A percentile compares a stretch with the other conserved stretches of the same genome.
Evolutionary conservation across 2,797 vertebrate genomes (phyloP).

Genomic region (Esox masquinongy): DNA sequence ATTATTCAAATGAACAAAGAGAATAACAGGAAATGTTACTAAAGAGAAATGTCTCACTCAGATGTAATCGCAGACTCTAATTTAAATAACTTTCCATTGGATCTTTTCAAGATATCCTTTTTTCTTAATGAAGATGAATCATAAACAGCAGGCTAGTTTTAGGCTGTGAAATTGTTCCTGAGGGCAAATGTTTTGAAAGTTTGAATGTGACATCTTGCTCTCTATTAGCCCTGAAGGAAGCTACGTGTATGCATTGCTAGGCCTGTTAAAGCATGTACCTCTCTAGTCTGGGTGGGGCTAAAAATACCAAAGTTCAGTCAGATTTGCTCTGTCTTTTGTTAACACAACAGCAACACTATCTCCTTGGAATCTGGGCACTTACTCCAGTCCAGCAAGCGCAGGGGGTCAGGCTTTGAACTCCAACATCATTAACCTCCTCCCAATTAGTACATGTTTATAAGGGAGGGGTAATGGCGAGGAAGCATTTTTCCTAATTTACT

Average conservation of each 20-base stretch:
- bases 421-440: background rate
- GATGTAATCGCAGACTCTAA: background rate
- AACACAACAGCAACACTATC: constrained; percentile 56
- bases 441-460: background rate
- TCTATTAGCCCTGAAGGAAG: constrained; percentile 10
- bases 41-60: background rate
- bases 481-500: background rate
- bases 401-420: constrained; percentile 27
- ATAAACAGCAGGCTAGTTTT: background rate
- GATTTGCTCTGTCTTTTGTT: constrained; percentile 25
- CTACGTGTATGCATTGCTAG: background rate
- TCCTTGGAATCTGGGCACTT: constrained; percentile 30
- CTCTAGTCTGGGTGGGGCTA: constrained; percentile 27
- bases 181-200: background rate
- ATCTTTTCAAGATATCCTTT: background rate
- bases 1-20: background rate
- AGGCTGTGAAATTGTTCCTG: background rate
- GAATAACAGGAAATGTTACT: background rate
- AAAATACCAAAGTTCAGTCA: constrained; percentile 53
- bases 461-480: background rate
- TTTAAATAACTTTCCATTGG: too few species aligned
- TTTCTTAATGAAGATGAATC: background rate
- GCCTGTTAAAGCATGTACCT: background rate
- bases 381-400: constrained; percentile 27
- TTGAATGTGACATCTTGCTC: background rate